A percentile compares a stretch with the other conserved stretches of the same genome.
Evolutionary conservation across 2,888 invertebrate species (phyloP).

Genomic region (Hemaris fuciformis): DNA sequence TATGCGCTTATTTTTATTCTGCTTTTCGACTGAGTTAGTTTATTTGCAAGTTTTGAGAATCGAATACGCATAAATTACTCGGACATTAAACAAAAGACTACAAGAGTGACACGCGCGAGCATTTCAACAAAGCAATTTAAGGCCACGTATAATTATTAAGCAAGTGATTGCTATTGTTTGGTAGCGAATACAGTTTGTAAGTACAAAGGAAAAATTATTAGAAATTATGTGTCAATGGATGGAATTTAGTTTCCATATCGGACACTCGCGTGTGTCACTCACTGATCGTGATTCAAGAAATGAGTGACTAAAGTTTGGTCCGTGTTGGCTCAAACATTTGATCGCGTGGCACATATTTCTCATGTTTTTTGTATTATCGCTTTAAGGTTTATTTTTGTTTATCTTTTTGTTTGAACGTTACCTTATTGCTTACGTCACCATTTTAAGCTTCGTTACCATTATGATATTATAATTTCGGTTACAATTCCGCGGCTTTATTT

Average conservation of each 20-base stretch:
- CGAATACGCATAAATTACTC: not conserved
- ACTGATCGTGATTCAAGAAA: constrained; percentile 30
- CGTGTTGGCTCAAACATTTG: constrained; percentile 44
- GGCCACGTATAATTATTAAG: constrained; percentile 1
- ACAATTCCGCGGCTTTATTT: constrained; percentile 15
- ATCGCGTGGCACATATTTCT: constrained; percentile 60
- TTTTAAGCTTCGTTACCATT: constrained; percentile 71
- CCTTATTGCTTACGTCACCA: constrained; percentile 57
- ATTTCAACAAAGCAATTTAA: constrained; percentile 7
- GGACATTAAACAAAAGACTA: not conserved
- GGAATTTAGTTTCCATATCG: constrained; percentile 48
- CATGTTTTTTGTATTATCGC: constrained; percentile 58
- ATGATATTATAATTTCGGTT: constrained; percentile 50
- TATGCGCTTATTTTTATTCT: constrained; percentile 37
- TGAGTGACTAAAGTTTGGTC: constrained; percentile 48
- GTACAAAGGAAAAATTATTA: constrained; percentile 34
- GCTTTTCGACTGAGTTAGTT: constrained; percentile 42
- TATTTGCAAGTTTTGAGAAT: constrained; percentile 17
- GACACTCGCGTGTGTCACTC: constrained; percentile 48
- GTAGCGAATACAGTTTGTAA: constrained; percentile 11
- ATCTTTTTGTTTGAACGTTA: constrained; percentile 52
- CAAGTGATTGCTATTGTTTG: constrained; percentile 8
- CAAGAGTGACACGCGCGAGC: not conserved
- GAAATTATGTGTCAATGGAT: constrained; percentile 37
- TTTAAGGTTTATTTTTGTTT: constrained; percentile 56